Conservation (phyloP, 1,140 invertebrate species). For the Microplitis mediator region DNA sequence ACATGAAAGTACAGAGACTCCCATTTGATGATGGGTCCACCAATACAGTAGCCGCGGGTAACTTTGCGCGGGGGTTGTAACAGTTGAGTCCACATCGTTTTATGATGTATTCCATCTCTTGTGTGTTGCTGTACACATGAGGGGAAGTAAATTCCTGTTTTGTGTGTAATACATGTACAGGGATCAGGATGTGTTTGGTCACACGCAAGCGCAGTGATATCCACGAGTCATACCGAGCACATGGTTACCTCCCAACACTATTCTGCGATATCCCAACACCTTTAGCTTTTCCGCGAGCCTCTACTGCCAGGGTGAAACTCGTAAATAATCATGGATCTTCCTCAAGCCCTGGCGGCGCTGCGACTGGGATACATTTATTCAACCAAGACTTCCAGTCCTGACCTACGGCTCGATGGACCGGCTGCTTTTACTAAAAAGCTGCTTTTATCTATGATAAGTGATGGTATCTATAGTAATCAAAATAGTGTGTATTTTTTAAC, state of each 20-base stretch:
- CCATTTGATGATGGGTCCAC: conserved; percentile 1
- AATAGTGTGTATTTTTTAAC: no score
- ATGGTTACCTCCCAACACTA: conserved; percentile 44
- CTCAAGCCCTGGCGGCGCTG: conserved; percentile 17
- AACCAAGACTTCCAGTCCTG: conserved; percentile 27
- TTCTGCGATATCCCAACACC: conserved; percentile 39
- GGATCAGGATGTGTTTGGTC: conserved; percentile 48
- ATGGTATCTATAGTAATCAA: no score
- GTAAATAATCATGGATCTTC: conserved; percentile 43
- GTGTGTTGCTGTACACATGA: conserved; percentile 15
- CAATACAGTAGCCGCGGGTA: conserved; percentile 22
- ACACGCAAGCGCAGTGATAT: conserved; percentile 57
- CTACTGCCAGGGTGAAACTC: conserved; percentile 25
- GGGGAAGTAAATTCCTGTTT: conserved; percentile 15
- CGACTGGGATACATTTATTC: conserved; percentile 15
- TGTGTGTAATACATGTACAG: conserved; percentile 41
- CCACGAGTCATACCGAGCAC: conserved; percentile 53
- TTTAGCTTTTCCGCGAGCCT: conserved; percentile 31
- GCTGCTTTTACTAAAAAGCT: neutral
- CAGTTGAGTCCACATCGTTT: conserved; percentile 41
- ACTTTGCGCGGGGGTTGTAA: conserved; percentile 40
- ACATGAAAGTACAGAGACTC: conserved; percentile 5
- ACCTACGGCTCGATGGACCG: conserved; percentile 27
- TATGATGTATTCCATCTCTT: conserved; percentile 47
- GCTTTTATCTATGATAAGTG: neutral